These are phyloP conservation scores for Remorina albescens DNA, from an alignment of 2,797 vertebrate species.

Conservation along the genomic window DNA sequence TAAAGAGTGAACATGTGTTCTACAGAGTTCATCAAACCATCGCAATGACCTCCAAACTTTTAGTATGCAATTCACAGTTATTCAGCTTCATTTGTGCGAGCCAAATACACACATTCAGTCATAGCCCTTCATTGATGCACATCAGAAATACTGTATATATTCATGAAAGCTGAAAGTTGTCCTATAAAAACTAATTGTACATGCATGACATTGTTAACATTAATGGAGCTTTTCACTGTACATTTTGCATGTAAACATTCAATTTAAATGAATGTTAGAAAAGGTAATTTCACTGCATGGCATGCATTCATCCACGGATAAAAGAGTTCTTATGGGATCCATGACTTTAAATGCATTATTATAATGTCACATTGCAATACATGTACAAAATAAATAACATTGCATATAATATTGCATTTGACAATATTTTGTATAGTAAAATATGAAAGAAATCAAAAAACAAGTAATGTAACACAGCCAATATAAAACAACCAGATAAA, in stretches of 20 bases:
- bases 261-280: constrained; percentile 31
- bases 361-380: no score
- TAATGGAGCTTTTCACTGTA: neutral
- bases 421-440: neutral
- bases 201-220: constrained; percentile 18
- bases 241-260: constrained; percentile 8
- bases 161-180: constrained; percentile 3
- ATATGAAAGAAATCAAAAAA: neutral
- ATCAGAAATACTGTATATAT: constrained; percentile 13
- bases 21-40: constrained; percentile 15
- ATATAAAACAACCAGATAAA: no score
- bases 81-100: constrained; percentile 18
- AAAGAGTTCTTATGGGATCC: neutral
- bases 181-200: constrained; percentile 10
- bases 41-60: constrained; percentile 15
- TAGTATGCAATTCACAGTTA: constrained; percentile 4
- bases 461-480: no score
- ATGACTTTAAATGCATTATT: neutral
- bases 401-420: neutral
- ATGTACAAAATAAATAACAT: no score
- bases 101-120: constrained; percentile 13
- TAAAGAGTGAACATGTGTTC: constrained; percentile 23
- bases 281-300: no score
- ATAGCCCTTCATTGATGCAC: constrained; percentile 17
- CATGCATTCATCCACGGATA: constrained; percentile 1